These are phyloP conservation scores for Crotalus adamanteus DNA, from an alignment of 2,797 vertebrate species.

Conservation along the genomic window DNA sequence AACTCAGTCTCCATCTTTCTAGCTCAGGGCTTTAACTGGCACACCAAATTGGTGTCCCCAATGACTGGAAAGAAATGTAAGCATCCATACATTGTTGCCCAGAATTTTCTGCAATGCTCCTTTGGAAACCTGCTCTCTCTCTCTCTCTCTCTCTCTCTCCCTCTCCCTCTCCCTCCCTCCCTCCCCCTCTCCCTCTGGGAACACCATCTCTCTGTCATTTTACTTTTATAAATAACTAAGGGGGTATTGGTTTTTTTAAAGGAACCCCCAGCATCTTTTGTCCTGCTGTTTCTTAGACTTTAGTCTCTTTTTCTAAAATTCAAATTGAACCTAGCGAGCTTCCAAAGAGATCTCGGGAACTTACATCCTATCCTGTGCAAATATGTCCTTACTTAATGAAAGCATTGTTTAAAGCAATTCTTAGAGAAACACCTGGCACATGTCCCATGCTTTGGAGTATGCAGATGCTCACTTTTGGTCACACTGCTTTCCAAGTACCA, in stretches of 20 bases:
- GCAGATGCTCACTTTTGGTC: not conserved
- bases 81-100: not conserved
- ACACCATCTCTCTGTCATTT: not conserved
- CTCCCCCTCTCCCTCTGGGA: not conserved
- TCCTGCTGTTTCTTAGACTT: not conserved
- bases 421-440: not conserved
- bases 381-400: not conserved
- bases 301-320: not conserved
- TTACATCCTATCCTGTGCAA: not conserved
- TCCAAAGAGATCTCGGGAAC: not conserved
- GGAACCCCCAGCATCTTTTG: not conserved
- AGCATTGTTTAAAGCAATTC: not conserved
- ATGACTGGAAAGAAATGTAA: not conserved
- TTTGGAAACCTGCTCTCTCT: not conserved
- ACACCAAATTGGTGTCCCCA: not conserved
- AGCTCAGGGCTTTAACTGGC: not conserved
- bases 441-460: not conserved
- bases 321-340: not conserved
- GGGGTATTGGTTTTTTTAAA: not conserved
- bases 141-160: too few species aligned
- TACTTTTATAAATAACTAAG: not conserved
- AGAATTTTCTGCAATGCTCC: not conserved
- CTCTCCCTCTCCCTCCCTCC: too few species aligned
- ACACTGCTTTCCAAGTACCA: not conserved
- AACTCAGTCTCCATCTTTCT: not conserved